Percentiles rank a stretch among this genome's conserved stretches.
phyloP scores from a whole-genome alignment of 2,797 vertebrate species.

The Esox lucius region DNA sequence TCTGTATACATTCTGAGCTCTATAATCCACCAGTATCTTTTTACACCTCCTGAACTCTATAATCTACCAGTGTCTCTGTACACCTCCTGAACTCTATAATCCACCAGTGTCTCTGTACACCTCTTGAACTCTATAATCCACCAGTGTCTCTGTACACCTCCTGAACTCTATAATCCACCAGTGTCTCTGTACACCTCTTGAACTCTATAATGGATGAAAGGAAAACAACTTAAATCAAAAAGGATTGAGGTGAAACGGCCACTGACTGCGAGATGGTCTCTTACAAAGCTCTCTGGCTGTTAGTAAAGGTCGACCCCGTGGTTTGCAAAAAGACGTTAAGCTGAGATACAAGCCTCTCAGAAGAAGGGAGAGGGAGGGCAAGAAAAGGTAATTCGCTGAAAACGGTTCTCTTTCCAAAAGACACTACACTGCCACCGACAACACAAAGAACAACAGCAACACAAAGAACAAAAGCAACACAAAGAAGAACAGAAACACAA shows the following conservation, averaged over 20 bases:
- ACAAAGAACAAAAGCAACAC: background rate
- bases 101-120: too few relatives aligned
- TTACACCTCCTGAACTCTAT: too few relatives aligned
- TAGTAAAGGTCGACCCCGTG: background rate
- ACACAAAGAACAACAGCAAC: background rate
- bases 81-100: too few relatives aligned
- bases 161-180: too few relatives aligned
- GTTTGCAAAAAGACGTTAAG: slow-evolving; percentile 1
- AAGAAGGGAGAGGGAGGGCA: background rate
- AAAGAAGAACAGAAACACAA: background rate
- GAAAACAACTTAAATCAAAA: slow-evolving; percentile 2
- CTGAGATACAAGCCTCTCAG: background rate
- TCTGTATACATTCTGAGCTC: too few relatives aligned
- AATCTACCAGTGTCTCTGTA: too few relatives aligned
- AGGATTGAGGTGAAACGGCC: slow-evolving; percentile 1
- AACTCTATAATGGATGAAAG: slow-evolving; percentile 7
- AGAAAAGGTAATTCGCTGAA: background rate
- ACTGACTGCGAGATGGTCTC: background rate
- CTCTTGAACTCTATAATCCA: too few relatives aligned
- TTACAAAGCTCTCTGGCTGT: background rate
- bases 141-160: too few relatives aligned
- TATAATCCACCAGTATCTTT: too few relatives aligned
- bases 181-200: background rate
- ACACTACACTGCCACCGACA: too few relatives aligned
- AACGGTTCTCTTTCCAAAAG: background rate